A percentile compares a stretch with the other conserved stretches of the same genome.
Evolutionary conservation across 2,888 invertebrate species (phyloP).

Genomic region (Lacanobia wlatinum): DNA sequence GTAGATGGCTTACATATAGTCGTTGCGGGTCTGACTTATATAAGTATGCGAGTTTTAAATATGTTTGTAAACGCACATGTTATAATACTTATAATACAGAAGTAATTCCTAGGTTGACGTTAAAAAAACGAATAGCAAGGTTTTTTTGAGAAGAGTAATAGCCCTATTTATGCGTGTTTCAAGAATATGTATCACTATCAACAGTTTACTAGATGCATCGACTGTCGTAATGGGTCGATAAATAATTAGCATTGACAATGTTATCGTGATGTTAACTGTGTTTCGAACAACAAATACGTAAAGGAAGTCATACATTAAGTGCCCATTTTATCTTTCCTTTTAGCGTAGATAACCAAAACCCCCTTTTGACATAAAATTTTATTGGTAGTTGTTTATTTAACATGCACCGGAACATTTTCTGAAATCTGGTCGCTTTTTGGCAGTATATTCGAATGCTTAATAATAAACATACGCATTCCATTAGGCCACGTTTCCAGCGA

Average conservation of each 20-base stretch:
- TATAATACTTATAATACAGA: too few species aligned
- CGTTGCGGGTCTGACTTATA: too few species aligned
- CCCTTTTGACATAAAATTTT: neutral
- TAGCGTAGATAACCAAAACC: neutral
- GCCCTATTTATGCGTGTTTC: neutral
- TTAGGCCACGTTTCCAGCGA: too few species aligned
- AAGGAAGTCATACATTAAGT: neutral
- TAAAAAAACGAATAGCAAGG: too few species aligned
- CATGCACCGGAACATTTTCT: neutral
- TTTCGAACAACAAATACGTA: neutral
- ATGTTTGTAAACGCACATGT: too few species aligned
- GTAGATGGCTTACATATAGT: too few species aligned
- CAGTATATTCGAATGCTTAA: neutral
- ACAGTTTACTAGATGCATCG: neutral
- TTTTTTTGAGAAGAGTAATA: neutral
- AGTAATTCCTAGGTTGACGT: too few species aligned
- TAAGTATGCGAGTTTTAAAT: too few species aligned
- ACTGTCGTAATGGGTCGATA: neutral
- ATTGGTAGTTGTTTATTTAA: neutral
- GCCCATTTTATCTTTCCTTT: neutral
- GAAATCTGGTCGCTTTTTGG: neutral
- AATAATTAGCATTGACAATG: neutral
- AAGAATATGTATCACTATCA: neutral
- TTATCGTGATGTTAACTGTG: neutral
- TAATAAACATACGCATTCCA: too few species aligned